Evolutionary conservation across 2,888 invertebrate species (phyloP).

Genomic region (Latrodectus hesperus): DNA sequence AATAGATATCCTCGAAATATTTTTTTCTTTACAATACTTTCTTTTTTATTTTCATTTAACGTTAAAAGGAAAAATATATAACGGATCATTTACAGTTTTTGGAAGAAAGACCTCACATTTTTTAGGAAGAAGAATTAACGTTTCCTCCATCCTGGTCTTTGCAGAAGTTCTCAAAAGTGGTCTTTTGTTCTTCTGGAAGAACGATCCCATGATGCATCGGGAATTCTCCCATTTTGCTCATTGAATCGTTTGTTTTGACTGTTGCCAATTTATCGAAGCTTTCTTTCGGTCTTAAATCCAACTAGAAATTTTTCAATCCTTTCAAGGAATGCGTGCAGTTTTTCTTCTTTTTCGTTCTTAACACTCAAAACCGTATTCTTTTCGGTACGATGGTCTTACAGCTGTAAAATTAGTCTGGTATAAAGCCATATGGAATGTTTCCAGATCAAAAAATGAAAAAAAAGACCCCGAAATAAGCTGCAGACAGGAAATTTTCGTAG

Average conservation of each 20-base stretch:
- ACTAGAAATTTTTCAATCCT: constrained; percentile 28
- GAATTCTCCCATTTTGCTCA: constrained; percentile 58
- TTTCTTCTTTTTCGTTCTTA: constrained; percentile 24
- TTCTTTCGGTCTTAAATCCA: constrained; percentile 47
- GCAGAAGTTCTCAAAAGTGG: constrained; percentile 32
- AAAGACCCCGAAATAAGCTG: constrained; percentile 25
- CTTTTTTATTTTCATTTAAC: constrained; percentile 19
- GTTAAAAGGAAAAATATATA: constrained; percentile 49
- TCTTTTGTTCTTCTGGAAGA: constrained; percentile 45
- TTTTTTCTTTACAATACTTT: neutral
- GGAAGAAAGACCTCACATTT: constrained; percentile 33
- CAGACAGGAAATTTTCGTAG: constrained; percentile 21
- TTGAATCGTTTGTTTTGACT: constrained; percentile 58
- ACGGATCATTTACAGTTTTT: constrained; percentile 64
- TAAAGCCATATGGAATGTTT: constrained; percentile 56
- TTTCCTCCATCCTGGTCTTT: constrained; percentile 20
- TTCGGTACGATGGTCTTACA: constrained; percentile 30
- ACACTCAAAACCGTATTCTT: constrained; percentile 28
- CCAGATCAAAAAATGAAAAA: constrained; percentile 31
- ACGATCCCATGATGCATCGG: constrained; percentile 49
- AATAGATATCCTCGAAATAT: constrained; percentile 9
- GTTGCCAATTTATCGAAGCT: constrained; percentile 58
- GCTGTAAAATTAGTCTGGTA: constrained; percentile 57
- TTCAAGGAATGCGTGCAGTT: constrained; percentile 15
- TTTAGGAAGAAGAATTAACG: constrained; percentile 38